Percentiles rank a stretch among this genome's conserved stretches.
phyloP scores from a whole-genome alignment of 2,797 vertebrate species.

The Rallus crepitans region DNA sequence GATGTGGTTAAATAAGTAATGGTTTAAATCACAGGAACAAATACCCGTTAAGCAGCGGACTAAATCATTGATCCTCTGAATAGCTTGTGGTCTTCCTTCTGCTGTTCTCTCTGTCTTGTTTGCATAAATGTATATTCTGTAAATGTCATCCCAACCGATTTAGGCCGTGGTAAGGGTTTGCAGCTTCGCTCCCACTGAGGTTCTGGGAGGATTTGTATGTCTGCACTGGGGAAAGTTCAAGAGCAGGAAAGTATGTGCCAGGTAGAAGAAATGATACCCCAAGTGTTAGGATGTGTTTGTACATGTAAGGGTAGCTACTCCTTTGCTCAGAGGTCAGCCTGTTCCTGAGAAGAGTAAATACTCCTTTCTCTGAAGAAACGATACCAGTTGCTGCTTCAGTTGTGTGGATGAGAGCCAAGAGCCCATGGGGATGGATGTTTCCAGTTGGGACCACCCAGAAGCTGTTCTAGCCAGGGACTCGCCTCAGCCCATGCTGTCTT shows the following conservation, averaged over 20 bases:
- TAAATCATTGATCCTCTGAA: conserved; percentile 4
- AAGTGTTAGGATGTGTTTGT: rapidly evolving
- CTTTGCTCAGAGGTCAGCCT: neutral
- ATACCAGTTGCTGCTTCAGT: neutral
- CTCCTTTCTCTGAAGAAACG: neutral
- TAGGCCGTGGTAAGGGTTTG: neutral
- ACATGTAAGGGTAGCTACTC: neutral
- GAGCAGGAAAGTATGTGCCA: neutral
- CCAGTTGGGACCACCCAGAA: neutral
- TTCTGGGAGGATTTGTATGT: neutral
- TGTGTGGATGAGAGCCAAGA: neutral
- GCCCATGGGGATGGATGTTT: neutral
- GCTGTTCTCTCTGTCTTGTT: neutral
- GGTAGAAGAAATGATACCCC: neutral
- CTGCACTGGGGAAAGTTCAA: neutral
- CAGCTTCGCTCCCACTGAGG: neutral
- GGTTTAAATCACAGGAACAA: neutral
- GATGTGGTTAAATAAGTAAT: conserved; percentile 12
- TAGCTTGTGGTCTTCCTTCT: neutral
- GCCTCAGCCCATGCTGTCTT: neutral
- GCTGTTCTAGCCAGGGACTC: neutral
- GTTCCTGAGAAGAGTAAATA: neutral
- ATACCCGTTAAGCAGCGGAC: neutral
- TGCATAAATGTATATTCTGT: neutral
- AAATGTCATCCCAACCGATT: neutral